Conservation (phyloP, 1,140 invertebrate genomes). For the Cotesia vestalis region DNA sequence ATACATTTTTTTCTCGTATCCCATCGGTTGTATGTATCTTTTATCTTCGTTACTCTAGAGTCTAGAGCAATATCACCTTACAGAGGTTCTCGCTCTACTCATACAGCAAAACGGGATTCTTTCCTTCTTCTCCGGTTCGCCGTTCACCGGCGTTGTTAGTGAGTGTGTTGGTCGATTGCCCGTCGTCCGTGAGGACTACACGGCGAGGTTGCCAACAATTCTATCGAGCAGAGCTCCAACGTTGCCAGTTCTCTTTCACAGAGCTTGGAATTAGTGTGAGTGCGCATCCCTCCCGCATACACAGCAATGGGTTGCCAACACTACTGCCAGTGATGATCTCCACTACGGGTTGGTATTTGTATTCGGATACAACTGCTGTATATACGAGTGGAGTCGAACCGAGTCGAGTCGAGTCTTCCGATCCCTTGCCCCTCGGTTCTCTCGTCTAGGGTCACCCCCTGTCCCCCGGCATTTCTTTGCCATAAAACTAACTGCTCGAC, state of each 20-base stretch:
- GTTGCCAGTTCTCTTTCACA: conserved; percentile 38
- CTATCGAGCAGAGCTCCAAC: conserved; percentile 11
- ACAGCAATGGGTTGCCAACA: too few species aligned
- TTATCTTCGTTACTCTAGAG: conserved; percentile 12
- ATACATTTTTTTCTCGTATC: background rate
- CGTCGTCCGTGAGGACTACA: conserved; percentile 51
- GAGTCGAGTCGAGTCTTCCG: background rate
- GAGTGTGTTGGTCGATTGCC: conserved; percentile 54
- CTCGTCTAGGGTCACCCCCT: background rate
- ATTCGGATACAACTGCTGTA: background rate
- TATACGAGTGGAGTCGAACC: background rate
- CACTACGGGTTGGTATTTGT: conserved; percentile 5
- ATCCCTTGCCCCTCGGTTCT: conserved; percentile 1
- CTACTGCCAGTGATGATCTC: background rate
- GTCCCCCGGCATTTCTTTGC: conserved; percentile 31
- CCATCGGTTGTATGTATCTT: conserved; percentile 12
- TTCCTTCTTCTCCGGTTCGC: conserved; percentile 56
- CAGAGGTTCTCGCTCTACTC: conserved; percentile 26
- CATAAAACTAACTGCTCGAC: background rate
- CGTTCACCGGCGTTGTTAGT: conserved; percentile 50
- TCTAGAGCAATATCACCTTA: background rate
- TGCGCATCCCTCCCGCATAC: conserved; percentile 38
- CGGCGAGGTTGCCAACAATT: conserved; percentile 50
- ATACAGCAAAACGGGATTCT: conserved; percentile 60
- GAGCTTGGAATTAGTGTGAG: background rate